Evolutionary conservation across 1,140 invertebrate species (phyloP).

Genomic region (Campoletis sonorensis): DNA sequence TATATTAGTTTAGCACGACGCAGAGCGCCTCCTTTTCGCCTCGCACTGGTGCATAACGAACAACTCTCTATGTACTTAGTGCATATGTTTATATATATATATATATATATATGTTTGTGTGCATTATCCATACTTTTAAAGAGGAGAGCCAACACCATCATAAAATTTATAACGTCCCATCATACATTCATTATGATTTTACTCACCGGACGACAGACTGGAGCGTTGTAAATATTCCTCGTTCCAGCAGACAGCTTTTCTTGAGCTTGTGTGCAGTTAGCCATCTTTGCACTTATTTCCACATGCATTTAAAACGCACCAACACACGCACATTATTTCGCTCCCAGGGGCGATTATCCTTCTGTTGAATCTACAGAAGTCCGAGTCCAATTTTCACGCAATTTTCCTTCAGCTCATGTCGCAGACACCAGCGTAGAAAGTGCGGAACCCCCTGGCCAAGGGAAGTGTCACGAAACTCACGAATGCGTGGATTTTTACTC

Average conservation of each 20-base stretch:
- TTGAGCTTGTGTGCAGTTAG: background rate
- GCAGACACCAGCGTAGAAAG: too few species aligned
- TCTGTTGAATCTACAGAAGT: background rate
- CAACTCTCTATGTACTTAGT: conserved; percentile 25
- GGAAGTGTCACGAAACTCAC: background rate
- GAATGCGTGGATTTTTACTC: too few species aligned
- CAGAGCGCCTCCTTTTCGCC: background rate
- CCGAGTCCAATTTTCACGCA: conserved; percentile 33
- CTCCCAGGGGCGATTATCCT: background rate
- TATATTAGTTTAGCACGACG: background rate
- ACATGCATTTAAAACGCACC: background rate
- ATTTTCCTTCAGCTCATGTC: conserved; percentile 3
- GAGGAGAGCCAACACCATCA: conserved; percentile 38
- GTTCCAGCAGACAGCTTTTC: background rate
- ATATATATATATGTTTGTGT: conserved; percentile 44
- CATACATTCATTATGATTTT: conserved; percentile 57
- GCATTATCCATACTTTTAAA: background rate
- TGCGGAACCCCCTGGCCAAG: too few species aligned
- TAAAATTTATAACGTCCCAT: conserved; percentile 57
- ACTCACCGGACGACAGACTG: conserved; percentile 40
- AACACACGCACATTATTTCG: background rate
- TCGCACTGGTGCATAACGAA: background rate
- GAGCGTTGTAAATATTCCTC: conserved; percentile 54
- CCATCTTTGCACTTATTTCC: background rate
- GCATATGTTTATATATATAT: too few species aligned